These are phyloP conservation scores for Dexiosoma caninum DNA, from an alignment of 2,888 invertebrate genomes.

Conservation along the genomic window DNA sequence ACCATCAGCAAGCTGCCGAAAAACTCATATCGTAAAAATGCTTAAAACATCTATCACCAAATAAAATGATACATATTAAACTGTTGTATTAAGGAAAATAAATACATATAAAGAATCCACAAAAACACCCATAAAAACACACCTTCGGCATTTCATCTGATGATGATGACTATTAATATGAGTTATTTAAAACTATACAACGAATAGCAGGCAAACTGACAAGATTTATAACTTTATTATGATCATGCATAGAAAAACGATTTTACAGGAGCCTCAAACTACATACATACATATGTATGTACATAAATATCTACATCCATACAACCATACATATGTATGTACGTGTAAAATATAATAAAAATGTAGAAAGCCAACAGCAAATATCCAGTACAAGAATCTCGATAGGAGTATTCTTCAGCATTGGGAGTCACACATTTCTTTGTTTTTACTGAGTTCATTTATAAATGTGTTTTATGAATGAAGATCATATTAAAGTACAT, in stretches of 20 bases:
- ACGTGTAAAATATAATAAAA: conserved; percentile 60
- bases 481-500: conserved; percentile 60
- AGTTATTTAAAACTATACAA: conserved; percentile 35
- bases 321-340: too few species aligned
- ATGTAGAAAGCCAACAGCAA: conserved; percentile 2
- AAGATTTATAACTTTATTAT: conserved; percentile 64
- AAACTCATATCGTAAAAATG: conserved; percentile 44
- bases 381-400: not conserved
- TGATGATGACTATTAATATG: conserved; percentile 52
- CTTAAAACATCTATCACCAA: conserved; percentile 53
- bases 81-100: not conserved
- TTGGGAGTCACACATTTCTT: conserved; percentile 25
- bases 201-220: conserved; percentile 35
- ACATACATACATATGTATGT: too few species aligned
- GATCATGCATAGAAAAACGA: conserved; percentile 58
- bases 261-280: conserved; percentile 61
- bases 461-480: conserved; percentile 33
- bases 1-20: not conserved
- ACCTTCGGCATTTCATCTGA: conserved; percentile 29
- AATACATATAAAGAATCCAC: conserved; percentile 42
- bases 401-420: not conserved
- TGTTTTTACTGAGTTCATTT: conserved; percentile 5
- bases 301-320: too few species aligned
- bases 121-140: conserved; percentile 59
- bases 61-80: not conserved